Conservation (phyloP, 2,113 vertebrate genomes). For the Trematomus loennbergii region DNA sequence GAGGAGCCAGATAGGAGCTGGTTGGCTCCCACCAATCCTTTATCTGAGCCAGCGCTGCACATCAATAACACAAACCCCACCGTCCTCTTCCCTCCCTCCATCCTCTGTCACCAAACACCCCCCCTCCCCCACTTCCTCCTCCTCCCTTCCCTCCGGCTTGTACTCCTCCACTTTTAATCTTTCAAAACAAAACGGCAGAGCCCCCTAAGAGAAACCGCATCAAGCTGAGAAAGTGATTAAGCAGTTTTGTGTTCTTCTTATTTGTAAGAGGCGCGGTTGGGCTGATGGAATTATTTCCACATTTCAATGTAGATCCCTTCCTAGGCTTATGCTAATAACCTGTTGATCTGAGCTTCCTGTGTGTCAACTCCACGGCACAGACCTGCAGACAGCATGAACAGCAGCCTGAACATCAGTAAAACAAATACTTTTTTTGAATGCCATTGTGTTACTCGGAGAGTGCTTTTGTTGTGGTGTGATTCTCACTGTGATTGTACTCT, state of each 20-base stretch:
- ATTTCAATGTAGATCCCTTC: conserved; percentile 48
- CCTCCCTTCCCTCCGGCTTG: conserved; percentile 64
- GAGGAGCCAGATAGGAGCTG: conserved; percentile 82
- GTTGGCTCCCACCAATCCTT: conserved; percentile 79
- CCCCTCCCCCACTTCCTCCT: conserved; percentile 21
- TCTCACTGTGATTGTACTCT: conserved; percentile 54
- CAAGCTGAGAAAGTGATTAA: conserved; percentile 73
- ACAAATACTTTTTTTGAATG: conserved; percentile 49
- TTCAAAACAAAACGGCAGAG: conserved; percentile 79
- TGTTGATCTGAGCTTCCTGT: conserved; percentile 54
- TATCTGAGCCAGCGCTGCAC: conserved; percentile 82
- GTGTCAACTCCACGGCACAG: conserved; percentile 3
- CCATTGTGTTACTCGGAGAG: conserved; percentile 22
- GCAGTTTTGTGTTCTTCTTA: conserved; percentile 43
- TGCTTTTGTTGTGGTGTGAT: conserved; percentile 47
- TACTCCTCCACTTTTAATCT: conserved; percentile 81
- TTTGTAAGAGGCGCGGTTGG: conserved; percentile 22
- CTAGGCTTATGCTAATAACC: conserved; percentile 55
- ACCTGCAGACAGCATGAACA: conserved; percentile 31
- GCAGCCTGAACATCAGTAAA: conserved; percentile 41
- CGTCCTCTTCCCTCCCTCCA: conserved; percentile 45
- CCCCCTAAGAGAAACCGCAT: conserved; percentile 73
- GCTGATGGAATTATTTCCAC: conserved; percentile 61
- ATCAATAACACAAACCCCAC: conserved; percentile 80
- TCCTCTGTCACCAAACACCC: conserved; percentile 65